Evolutionary conservation across 2,888 invertebrate genomes (phyloP).

Genomic region (Himalopsyche tibetana): DNA sequence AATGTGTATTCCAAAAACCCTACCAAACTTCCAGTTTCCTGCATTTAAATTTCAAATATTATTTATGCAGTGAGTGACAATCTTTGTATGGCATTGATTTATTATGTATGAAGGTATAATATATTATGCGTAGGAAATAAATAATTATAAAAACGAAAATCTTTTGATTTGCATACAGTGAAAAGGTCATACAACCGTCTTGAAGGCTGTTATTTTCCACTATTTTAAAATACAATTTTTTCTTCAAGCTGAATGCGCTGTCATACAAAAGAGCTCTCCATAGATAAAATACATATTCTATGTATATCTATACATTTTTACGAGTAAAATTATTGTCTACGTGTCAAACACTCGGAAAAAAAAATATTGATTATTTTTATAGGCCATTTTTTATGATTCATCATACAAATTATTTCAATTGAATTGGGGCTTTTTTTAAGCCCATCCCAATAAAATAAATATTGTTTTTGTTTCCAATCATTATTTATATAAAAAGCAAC

Average conservation of each 20-base stretch:
- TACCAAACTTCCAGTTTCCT: no score
- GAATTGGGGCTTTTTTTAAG: no score
- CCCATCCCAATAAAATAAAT: no score
- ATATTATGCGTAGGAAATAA: no score
- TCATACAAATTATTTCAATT: neutral
- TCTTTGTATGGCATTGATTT: no score
- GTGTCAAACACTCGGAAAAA: conserved; percentile 28
- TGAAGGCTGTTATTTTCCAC: conserved; percentile 56
- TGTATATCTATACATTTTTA: conserved; percentile 29
- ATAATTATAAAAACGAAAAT: neutral
- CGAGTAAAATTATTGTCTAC: conserved; percentile 27
- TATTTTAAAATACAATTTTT: conserved; percentile 41
- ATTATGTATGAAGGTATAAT: no score
- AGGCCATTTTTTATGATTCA: conserved; percentile 10
- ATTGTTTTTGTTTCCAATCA: no score
- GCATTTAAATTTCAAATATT: no score
- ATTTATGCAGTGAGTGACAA: no score
- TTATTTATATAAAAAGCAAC: no score
- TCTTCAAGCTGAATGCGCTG: conserved; percentile 18
- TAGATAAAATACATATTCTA: conserved; percentile 31
- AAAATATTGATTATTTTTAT: conserved; percentile 40
- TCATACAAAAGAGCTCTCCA: conserved; percentile 28
- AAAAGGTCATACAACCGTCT: conserved; percentile 57
- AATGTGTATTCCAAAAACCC: no score
- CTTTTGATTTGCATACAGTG: conserved; percentile 47